Evolutionary conservation across 2,797 vertebrate species (phyloP).

Genomic region (Myotis myotis): DNA sequence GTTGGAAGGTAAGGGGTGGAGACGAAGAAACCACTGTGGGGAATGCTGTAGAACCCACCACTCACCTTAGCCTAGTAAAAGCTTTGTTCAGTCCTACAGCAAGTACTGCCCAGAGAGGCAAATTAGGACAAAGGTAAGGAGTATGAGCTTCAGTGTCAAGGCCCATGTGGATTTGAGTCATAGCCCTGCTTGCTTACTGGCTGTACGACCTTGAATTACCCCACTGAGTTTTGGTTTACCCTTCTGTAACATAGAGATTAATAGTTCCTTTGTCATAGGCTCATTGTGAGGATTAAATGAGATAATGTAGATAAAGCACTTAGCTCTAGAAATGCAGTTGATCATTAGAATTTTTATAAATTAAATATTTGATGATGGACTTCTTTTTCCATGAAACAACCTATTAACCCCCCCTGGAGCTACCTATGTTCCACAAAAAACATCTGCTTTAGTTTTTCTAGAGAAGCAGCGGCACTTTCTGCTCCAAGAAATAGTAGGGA

Average conservation of each 20-base stretch:
- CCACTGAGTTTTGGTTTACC: not conserved
- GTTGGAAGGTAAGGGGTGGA: not conserved
- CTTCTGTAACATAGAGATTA: not conserved
- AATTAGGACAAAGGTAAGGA: not conserved
- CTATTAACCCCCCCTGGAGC: not conserved
- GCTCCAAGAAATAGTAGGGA: constrained; percentile 53
- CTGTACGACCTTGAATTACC: not conserved
- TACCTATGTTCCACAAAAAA: not conserved
- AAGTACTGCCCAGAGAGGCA: not conserved
- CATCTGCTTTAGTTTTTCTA: not conserved
- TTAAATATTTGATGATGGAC: not conserved
- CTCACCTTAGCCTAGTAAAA: not conserved
- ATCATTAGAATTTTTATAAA: not conserved
- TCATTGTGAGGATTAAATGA: not conserved
- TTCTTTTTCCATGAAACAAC: not conserved
- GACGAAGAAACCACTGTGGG: not conserved
- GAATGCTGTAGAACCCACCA: not conserved
- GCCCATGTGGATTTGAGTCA: not conserved
- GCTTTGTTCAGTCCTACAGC: not conserved
- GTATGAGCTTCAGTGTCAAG: not conserved
- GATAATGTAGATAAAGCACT: not conserved
- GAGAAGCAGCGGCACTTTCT: constrained; percentile 12
- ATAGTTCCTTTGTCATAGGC: not conserved
- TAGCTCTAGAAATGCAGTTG: not conserved
- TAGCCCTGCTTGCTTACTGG: not conserved